phyloP scores from a whole-genome alignment of 2,888 invertebrate species.

The Diarsia rubi region DNA sequence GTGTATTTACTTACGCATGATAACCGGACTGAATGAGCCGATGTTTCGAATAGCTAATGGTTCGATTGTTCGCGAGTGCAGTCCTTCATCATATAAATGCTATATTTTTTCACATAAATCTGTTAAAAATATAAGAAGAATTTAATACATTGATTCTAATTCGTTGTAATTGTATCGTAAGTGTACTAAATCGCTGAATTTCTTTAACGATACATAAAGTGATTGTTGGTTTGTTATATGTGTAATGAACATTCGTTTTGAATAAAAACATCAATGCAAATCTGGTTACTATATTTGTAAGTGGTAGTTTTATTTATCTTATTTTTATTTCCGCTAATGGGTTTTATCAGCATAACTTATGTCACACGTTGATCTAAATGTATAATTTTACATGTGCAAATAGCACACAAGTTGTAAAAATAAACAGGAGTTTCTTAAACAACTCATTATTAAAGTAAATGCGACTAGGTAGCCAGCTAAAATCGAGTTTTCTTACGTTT shows the following conservation, averaged over 20 bases:
- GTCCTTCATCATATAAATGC: constrained; percentile 30
- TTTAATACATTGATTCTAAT: constrained; percentile 41
- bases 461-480: no score
- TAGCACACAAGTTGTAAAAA: not conserved
- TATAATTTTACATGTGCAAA: not conserved
- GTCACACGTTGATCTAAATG: constrained; percentile 28
- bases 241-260: constrained; percentile 50
- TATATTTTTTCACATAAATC: constrained; percentile 60
- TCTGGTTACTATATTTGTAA: constrained; percentile 63
- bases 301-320: constrained; percentile 60
- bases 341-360: constrained; percentile 28
- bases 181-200: constrained; percentile 38
- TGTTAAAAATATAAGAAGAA: constrained; percentile 49
- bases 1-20: constrained; percentile 46
- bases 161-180: constrained; percentile 43
- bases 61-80: constrained; percentile 32
- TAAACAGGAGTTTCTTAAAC: not conserved
- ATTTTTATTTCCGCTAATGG: constrained; percentile 19
- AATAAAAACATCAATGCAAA: constrained; percentile 59
- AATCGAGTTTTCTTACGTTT: no score
- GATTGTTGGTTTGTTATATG: constrained; percentile 57
- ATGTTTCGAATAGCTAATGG: not conserved
- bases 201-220: constrained; percentile 40
- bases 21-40: constrained; percentile 42
- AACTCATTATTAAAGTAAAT: not conserved